Conservation (phyloP, 92 coral and sea anemone species). For the Epizoanthus illoricatus region DNA sequence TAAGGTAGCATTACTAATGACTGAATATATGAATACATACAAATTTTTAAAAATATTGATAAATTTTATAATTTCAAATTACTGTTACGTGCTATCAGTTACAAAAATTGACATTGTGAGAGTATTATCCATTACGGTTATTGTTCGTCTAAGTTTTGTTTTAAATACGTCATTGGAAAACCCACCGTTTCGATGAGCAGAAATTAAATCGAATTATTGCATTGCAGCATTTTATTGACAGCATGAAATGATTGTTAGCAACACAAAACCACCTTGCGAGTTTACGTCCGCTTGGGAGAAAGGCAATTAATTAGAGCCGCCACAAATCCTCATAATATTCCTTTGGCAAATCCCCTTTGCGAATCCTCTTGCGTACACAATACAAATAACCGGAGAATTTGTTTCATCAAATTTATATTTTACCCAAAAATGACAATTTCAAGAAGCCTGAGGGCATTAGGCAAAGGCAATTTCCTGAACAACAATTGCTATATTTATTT, state of each 20-base stretch:
- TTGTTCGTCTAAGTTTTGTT: background rate
- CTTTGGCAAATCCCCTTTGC: background rate
- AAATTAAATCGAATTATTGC: conserved; percentile 7
- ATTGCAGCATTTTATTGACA: background rate
- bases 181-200: background rate
- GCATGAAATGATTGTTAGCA: background rate
- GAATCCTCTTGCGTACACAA: background rate
- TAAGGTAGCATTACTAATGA: too few relatives aligned
- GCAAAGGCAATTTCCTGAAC: conserved; percentile 31
- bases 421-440: background rate
- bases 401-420: too few relatives aligned
- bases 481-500: conserved; percentile 29
- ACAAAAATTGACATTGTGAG: background rate
- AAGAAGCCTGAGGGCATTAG: background rate
- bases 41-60: too few relatives aligned
- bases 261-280: background rate
- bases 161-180: background rate
- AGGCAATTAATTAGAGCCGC: background rate
- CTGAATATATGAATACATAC: too few relatives aligned
- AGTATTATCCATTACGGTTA: background rate
- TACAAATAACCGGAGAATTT: background rate
- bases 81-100: background rate
- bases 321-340: background rate
- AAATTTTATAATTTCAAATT: background rate
- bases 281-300: background rate